Base-by-base conservation (phyloP, 2,113 vertebrate genomes). In the Hydrolagus affinis region DNA sequence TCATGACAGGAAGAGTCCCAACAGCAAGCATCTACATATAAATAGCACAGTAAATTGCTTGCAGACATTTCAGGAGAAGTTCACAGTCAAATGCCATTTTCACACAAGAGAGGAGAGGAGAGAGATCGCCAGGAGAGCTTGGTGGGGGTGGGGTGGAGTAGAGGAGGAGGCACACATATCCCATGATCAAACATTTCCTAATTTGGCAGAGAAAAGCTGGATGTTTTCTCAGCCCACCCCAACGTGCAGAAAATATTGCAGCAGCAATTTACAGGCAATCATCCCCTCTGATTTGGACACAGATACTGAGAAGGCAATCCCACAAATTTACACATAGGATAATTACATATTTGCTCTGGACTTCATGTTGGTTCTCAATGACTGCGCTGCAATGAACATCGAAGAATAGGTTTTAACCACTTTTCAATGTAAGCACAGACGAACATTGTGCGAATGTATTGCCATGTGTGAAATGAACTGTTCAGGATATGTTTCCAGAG, bases 41-140 rank as follows among this genome's bases (percentile, higher is more conserved):
- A 80, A 80, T 62, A 25, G 11, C 23, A 64, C n/a, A 1, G 44
- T 44, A 44, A 3, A 44, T 44, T n/a, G n/a, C 60, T 80, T 19
- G 77, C 59, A 80, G 77, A 80, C 57, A 80, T 80, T 64, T 64
- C 23, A 80, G 44, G 44, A 44, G 57, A 80, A 64, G 77, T 60
- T 64, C 62, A 28, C 77, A 64, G 25, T 80, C 59, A 80, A 56
- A 28, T 64, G 28, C 17, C 12, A 64, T 80, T 80, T 80, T 59
- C 77, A 64, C 64, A 23, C 60, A 44, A 1, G 44, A 44, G 23
- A 59, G 28, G 77, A 44, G 77, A 64, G 59, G 76, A 64, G 23
- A 64, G 14, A 64, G 28, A 64, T 80, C 64, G 44, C 57, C 59
- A 64, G 25, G 59, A 25, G 77, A 44, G 44, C 6, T 44, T 44